These are phyloP conservation scores for Diabrotica balteata DNA, from an alignment of 2,888 invertebrate genomes.

Conservation along the genomic window DNA sequence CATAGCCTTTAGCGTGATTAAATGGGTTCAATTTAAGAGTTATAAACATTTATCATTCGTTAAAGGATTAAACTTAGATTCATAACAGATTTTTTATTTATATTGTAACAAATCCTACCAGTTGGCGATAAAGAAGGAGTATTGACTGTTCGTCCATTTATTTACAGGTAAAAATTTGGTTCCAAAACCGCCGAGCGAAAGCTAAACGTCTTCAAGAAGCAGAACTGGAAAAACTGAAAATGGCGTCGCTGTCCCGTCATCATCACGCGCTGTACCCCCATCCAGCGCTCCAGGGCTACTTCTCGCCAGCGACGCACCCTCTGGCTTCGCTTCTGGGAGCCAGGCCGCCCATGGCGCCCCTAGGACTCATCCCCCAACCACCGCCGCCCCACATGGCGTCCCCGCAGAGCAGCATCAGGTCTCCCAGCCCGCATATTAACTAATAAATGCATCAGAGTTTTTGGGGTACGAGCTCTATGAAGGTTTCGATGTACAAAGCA, in stretches of 20 bases:
- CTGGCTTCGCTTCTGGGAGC: constrained; percentile 63
- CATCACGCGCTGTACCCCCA: constrained; percentile 66
- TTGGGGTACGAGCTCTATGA: too few relatives aligned
- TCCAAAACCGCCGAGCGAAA: constrained; percentile 94
- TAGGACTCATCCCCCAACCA: constrained; percentile 61
- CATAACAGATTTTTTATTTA: too few relatives aligned
- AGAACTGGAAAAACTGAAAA: constrained; percentile 94
- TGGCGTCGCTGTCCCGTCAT: constrained; percentile 72
- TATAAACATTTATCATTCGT: too few relatives aligned
- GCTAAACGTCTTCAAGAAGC: constrained; percentile 97
- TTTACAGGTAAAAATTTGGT: constrained; percentile 88
- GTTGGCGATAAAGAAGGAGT: too few relatives aligned
- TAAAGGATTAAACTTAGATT: too few relatives aligned
- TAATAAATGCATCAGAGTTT: constrained; percentile 38
- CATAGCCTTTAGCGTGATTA: too few relatives aligned
- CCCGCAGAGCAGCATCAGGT: constrained; percentile 53
- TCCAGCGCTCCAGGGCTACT: constrained; percentile 70
- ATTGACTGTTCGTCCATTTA: not conserved
- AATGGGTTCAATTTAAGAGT: too few relatives aligned
- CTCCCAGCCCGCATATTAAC: constrained; percentile 59
- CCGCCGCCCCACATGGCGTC: constrained; percentile 62
- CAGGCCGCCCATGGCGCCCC: constrained; percentile 59
- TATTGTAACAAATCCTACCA: too few relatives aligned
- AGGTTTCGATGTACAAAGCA: too few relatives aligned
- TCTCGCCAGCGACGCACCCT: constrained; percentile 66